Evolutionary conservation across 2,113 vertebrate species (phyloP), one percentile per base, ranked within the genome.

Genomic region (Psephotus haematonotus): DNA sequence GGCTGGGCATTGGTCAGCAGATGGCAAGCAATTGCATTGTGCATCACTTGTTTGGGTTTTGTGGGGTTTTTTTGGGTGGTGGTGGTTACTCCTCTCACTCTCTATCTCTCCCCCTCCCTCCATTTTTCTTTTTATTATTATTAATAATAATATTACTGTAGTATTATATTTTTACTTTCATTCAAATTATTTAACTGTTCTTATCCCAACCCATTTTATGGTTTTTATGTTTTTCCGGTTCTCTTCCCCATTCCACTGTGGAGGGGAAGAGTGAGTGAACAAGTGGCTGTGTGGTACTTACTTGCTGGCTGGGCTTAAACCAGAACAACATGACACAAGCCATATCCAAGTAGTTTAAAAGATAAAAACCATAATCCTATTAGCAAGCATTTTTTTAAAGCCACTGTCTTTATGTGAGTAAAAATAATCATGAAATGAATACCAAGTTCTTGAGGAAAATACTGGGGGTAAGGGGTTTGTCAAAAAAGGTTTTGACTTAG

Each of bases 301-400:
- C 15, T 59, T 59, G 33, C 57, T 23, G 57, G 33, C 33, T 59
- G 57, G 33, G 33, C 57, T 59, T 59, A 23, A 59, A 14, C 20
- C 57, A 59, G 33, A 20, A 59, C 57, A n/a, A 15, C n/a, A 4
- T 63, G 90, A 84, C 90, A 65, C 39, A 55, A 93, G 74, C 72
- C 3, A 1, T 81, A 37, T n/a, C 52, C 83, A 85, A 96, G 82
- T 41, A 86, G 89, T 92, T 94, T 92, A 85, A 60, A 92, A 65
- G 83, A 79, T 88, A 75, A 78, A 90, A 70, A 1, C 28, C 39
- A 22, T 80, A 91, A 90, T 85, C 92, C 60, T 87, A 22, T 93
- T 92, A 95, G 25, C 37, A 65, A 69, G 52, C 13, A 8, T 79
- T 96, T 90, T 86, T 35, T 59, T 92, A 75, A 83, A 75, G 83